Evolutionary conservation across 2,113 vertebrate species (phyloP).

Genomic region (Deroptyus accipitrinus): DNA sequence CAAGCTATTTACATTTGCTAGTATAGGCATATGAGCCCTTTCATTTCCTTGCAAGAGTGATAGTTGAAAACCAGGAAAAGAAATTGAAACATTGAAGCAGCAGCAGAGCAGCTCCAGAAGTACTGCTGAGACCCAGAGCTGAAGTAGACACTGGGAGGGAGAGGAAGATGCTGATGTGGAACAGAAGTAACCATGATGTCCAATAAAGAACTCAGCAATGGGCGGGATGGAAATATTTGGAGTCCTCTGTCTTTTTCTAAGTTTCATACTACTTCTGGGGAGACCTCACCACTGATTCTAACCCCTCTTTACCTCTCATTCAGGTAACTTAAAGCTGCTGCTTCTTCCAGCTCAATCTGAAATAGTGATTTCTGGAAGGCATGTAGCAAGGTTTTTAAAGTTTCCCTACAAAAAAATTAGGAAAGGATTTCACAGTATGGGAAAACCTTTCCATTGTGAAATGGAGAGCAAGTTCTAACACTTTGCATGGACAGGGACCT

Average conservation of each 20-base stretch:
- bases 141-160: accelerated
- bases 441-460: neutral
- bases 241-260: neutral
- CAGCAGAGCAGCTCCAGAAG: neutral
- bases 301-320: neutral
- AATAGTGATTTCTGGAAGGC: neutral
- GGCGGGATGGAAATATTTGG: neutral
- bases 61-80: neutral
- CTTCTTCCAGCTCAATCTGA: neutral
- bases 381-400: neutral
- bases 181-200: neutral
- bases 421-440: neutral
- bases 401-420: neutral
- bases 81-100: neutral
- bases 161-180: neutral
- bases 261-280: neutral
- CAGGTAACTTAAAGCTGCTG: neutral
- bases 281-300: neutral
- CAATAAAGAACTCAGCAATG: neutral
- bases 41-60: neutral
- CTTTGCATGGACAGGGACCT: neutral
- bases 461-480: neutral
- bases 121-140: neutral
- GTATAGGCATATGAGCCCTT: neutral
- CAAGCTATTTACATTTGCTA: neutral